These are phyloP conservation scores for Glareola pratincola DNA, from an alignment of 2,113 vertebrate species.

Conservation along the genomic window DNA sequence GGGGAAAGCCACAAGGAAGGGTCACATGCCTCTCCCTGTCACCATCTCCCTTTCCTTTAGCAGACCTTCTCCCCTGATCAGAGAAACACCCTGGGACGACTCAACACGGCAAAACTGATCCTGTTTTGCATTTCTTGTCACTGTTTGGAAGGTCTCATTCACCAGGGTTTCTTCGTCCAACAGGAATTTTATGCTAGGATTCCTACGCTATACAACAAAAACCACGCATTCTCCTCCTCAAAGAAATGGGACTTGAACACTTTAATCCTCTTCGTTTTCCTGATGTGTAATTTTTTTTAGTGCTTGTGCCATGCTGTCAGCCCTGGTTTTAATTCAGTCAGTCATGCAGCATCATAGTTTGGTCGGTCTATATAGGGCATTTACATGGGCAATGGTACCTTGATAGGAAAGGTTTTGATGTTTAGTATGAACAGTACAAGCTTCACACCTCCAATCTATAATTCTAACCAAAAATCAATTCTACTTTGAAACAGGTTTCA, in stretches of 20 bases:
- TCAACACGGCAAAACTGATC: background rate
- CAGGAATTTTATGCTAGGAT: background rate
- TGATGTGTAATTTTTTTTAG: background rate
- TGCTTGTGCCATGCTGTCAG: background rate
- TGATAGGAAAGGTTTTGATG: background rate
- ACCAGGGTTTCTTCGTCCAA: background rate
- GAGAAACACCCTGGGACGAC: background rate
- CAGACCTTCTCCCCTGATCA: background rate
- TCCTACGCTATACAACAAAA: background rate
- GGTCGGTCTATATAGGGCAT: background rate
- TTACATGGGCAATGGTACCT: background rate
- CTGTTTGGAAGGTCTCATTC: background rate
- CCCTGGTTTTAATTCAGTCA: background rate
- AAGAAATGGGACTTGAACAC: background rate
- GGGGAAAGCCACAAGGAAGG: background rate
- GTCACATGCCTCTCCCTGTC: background rate
- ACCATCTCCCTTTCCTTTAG: background rate
- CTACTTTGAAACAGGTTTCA: background rate
- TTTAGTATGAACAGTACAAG: background rate
- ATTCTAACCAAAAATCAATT: background rate
- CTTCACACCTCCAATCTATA: background rate
- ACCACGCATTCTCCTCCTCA: background rate
- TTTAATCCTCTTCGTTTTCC: background rate
- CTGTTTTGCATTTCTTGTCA: background rate
- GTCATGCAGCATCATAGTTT: background rate